These are phyloP conservation scores for Dromius quadrimaculatus DNA, from an alignment of 2,888 invertebrate species.

Conservation along the genomic window DNA sequence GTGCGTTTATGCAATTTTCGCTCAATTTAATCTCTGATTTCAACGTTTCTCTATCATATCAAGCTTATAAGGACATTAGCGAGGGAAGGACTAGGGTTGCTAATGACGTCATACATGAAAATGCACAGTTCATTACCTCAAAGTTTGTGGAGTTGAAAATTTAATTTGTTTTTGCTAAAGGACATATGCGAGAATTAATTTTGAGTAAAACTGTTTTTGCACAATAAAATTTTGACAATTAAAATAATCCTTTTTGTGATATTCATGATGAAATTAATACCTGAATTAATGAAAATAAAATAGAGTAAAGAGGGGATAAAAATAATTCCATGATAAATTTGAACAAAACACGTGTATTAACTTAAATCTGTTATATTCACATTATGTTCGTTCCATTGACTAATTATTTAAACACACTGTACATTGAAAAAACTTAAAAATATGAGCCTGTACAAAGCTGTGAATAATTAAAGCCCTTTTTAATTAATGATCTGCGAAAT, in stretches of 20 bases:
- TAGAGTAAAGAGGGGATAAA: slow-evolving; percentile 25
- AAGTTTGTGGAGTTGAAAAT: slow-evolving; percentile 33
- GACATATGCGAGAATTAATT: slow-evolving; percentile 3
- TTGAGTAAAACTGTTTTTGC: not conserved
- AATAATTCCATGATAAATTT: slow-evolving; percentile 46
- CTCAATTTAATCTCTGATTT: slow-evolving; percentile 43
- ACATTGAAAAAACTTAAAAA: slow-evolving; percentile 67
- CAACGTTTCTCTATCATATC: slow-evolving; percentile 39
- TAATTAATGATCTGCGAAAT: slow-evolving; percentile 5
- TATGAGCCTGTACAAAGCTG: slow-evolving; percentile 64
- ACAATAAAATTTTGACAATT: slow-evolving; percentile 23
- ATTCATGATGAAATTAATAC: slow-evolving; percentile 6
- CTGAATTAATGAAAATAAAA: slow-evolving; percentile 24
- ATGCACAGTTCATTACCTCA: slow-evolving; percentile 39
- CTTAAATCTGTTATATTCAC: slow-evolving; percentile 68
- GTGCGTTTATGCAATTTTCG: slow-evolving; percentile 1
- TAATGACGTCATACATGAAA: slow-evolving; percentile 42
- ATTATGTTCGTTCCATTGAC: slow-evolving; percentile 66
- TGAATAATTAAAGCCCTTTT: slow-evolving; percentile 47
- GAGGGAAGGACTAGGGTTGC: slow-evolving; percentile 31
- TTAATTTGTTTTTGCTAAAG: slow-evolving; percentile 30
- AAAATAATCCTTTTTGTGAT: slow-evolving; percentile 7
- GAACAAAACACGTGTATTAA: slow-evolving; percentile 57
- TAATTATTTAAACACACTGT: slow-evolving; percentile 67
- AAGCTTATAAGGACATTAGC: slow-evolving; percentile 43